Conservation (phyloP, 2,797 vertebrate species). For the Mormyrus proboscirostris region DNA sequence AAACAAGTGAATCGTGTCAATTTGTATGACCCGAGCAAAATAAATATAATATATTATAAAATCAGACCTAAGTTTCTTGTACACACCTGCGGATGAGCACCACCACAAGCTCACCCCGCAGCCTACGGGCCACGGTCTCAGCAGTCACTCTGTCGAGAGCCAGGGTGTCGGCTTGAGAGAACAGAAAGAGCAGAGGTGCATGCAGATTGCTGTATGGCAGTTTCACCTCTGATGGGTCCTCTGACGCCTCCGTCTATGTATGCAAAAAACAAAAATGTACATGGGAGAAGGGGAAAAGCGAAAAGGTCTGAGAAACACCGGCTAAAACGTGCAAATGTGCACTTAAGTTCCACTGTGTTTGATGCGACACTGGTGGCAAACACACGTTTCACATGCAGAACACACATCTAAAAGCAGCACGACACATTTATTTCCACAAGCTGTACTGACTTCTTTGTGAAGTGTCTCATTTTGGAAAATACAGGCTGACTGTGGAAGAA, state of each 20-base stretch:
- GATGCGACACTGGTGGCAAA: background rate
- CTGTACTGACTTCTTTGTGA: background rate
- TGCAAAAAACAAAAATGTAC: background rate
- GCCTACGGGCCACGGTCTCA: constrained; percentile 71
- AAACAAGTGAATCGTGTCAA: background rate
- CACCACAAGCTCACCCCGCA: constrained; percentile 76
- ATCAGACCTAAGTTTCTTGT: too few species aligned
- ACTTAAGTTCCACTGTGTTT: background rate
- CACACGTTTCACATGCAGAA: background rate
- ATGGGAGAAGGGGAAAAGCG: background rate
- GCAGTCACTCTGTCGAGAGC: constrained; percentile 71
- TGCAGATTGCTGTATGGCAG: constrained; percentile 72
- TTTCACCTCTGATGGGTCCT: constrained; percentile 71
- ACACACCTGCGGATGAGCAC: constrained; percentile 74
- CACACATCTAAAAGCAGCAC: background rate
- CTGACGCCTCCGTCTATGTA: constrained; percentile 68
- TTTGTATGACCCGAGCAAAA: background rate
- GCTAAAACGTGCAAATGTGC: background rate
- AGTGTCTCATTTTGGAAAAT: background rate
- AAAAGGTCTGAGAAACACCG: background rate
- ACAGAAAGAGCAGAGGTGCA: constrained; percentile 80
- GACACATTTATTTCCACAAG: background rate
- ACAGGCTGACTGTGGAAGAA: background rate
- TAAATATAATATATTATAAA: background rate
- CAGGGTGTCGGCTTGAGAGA: constrained; percentile 68